Conservation (phyloP, 2,888 invertebrate species). For the Chalcosyrphus nemorum region DNA sequence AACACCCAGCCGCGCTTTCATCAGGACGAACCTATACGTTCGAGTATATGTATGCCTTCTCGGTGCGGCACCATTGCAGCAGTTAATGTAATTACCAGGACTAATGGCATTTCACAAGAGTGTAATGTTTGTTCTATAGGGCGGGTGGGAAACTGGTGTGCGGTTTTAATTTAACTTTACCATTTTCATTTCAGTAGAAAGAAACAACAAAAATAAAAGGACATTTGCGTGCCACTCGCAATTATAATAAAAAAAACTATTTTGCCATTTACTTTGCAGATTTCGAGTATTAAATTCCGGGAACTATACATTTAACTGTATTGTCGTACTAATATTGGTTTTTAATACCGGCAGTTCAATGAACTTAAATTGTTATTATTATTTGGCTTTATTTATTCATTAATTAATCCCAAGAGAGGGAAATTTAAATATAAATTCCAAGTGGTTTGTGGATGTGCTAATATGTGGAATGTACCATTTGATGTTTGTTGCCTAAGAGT, state of each 20-base stretch:
- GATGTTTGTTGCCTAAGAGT: conserved; percentile 3
- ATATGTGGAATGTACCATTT: not conserved
- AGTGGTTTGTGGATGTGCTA: conserved; percentile 18
- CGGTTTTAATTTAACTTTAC: conserved; percentile 47
- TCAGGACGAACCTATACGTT: not conserved
- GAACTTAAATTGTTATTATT: not conserved
- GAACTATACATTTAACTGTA: conserved; percentile 20
- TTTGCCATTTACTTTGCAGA: not conserved
- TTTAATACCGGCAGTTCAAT: conserved; percentile 23
- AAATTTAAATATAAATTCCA: not conserved
- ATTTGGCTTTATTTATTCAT: not conserved
- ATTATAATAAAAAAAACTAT: conserved; percentile 7
- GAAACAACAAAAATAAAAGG: not conserved
- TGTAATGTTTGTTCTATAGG: not conserved
- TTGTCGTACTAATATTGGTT: conserved; percentile 16
- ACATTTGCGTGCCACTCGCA: conserved; percentile 48
- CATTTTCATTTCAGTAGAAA: no score
- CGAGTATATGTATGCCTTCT: not conserved
- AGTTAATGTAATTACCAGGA: conserved; percentile 57
- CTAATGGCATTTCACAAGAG: conserved; percentile 48
- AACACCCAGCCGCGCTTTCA: not conserved
- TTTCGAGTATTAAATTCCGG: conserved; percentile 11
- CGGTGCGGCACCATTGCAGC: conserved; percentile 28
- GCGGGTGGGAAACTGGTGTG: conserved; percentile 17
- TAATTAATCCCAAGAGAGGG: not conserved